phyloP scores from a whole-genome alignment of 2,797 vertebrate genomes.

The Rhinoraja longicauda region DNA sequence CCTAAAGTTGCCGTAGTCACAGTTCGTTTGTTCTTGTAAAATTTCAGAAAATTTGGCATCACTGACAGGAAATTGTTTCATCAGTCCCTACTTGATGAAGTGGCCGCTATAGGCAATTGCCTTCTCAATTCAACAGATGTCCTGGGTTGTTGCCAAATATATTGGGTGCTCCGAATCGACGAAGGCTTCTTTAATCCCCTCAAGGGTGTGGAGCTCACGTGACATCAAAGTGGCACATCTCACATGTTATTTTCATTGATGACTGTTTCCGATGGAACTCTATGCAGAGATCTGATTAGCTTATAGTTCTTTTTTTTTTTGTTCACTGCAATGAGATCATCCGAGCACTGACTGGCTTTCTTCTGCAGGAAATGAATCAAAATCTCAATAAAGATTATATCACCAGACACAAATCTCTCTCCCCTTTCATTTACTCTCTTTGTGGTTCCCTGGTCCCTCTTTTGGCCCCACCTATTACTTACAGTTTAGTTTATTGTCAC shows the following conservation, averaged over 20 bases:
- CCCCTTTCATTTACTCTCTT: no score
- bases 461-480: no score
- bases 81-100: background rate
- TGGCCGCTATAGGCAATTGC: background rate
- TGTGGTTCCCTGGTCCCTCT: no score
- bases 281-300: background rate
- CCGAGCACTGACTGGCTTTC: background rate
- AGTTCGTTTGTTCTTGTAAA: background rate
- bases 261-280: background rate
- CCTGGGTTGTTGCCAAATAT: background rate
- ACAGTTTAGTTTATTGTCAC: no score
- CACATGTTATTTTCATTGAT: background rate
- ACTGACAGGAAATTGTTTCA: background rate
- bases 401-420: no score
- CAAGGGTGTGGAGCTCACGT: background rate
- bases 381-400: no score
- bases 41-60: background rate
- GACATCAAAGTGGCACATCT: background rate
- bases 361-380: no score
- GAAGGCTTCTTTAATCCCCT: background rate
- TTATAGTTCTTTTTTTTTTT: background rate
- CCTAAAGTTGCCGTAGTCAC: background rate
- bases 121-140: background rate
- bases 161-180: background rate
- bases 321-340: background rate